Base-by-base conservation (phyloP, 2,797 vertebrate genomes). In the Okamejei kenojei region DNA sequence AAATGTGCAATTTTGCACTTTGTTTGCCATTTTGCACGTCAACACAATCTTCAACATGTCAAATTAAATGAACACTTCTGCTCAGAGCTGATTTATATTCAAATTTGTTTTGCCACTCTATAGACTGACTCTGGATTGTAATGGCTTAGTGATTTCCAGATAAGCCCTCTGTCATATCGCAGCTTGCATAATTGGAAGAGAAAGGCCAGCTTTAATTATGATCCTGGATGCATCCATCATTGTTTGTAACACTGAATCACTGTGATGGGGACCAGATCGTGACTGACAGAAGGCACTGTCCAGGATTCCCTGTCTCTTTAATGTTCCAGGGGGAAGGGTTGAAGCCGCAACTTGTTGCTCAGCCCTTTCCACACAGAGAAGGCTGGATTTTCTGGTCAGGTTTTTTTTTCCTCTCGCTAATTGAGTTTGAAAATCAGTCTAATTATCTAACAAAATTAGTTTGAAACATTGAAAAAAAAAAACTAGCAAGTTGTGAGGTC, bases 51-150 rank as follows among this genome's bases (percentile, higher is more conserved):
- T 45, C 68, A 38, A 74, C 90, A 76, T 11, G 71, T 74, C 68
- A 54, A 76, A 92, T 92, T 73, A 92, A 73, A 92, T 92, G 35
- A 76, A 58, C 45, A 76, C 38, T 23, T 74, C 90, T 91, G 68
- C 38, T 38, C 73, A 8, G 5, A 45, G 90, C 38, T 45, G 68
- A 92, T 92, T 92, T 45, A 92, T 92, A 92, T 92, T 92, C 90
- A 92, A 74, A 91, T 91, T 71, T 73, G 65, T 73, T 73, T 91
- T 91, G 35, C 74, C 68, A 15, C 63, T 73, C 63, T 26, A 35
- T 4, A 11, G 32, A 90, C 21, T 11, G 88, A 90, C 1, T 90
- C 88, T 73, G 65, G 88, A 45, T 73, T 73, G 35, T 73, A 74
- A 91, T 26, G 71, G 21, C 71, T 91, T 91, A 35, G 90, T 54